Evolutionary conservation across 2,797 vertebrate genomes (phyloP), one percentile per base, ranked within the genome.

Genomic region (Mormyrus hasselquistii): DNA sequence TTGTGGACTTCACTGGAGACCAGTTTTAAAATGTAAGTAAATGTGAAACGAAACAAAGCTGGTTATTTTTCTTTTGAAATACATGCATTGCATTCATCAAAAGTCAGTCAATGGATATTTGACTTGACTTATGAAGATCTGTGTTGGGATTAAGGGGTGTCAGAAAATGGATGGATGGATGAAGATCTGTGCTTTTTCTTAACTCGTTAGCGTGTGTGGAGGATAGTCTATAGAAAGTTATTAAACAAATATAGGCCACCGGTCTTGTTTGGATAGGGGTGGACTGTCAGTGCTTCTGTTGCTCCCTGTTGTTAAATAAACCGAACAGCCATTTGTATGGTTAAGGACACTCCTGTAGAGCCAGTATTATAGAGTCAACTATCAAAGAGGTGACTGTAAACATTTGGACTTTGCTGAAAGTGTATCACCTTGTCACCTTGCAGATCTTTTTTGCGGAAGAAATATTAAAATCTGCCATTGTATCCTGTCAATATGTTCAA

Each of bases 381-480:
- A 34, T 88, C 49, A 88, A 76, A 55, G 22, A 53, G 14, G 25
- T n/a, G 22, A 87, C 34, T 87, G 86, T 65, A 79, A 88, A 88
- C 50, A 82, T 53, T 57, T n/a, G 8, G 29, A 38, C 25, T 38
- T 34, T 29, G 14, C 29, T 34, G 85, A 87, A 87, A 44, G 53
- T 6, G 1, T 57, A n/a, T 84, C n/a, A 84, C 49, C 82, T 84
- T 47, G 19, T 50, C 49, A 79, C 38, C 38, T 41, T 79, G 38
- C 4, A 44, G 38, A 44, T 44, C 38, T 19, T 16, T 44, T 44
- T 69, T 14, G 2, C 6, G 34, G 34, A 38, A 73, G 41, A 7
- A 41, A 79, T 44, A 79, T 44, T 19, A 7, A 57, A 19, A 29
- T 16, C 12, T 79, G 34, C 73, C 38, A 44, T 79, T 79, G 38